Evolutionary conservation across 2,888 invertebrate genomes (phyloP), one percentile per base, ranked within the genome.

Genomic region (Lordiphosa andalusiaca): DNA sequence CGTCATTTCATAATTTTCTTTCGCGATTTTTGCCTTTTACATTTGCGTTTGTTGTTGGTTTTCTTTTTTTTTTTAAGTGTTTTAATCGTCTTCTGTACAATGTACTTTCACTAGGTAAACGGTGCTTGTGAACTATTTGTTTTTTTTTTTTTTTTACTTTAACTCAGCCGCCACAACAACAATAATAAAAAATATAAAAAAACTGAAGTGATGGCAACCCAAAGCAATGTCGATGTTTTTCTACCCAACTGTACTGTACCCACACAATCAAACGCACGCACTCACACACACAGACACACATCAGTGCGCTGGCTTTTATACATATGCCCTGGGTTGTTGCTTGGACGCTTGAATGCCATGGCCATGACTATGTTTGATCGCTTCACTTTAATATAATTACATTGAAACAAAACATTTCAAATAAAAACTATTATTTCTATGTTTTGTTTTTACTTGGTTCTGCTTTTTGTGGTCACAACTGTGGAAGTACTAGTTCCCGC

Each of bases 211-310:
- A 39, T 38, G 47, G 40, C 48, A 25, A 48, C 61, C 71, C 66
- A 71, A 47, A 63, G 61, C 66, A 63, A 69, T 72, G 76, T 64
- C 62, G 57, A 63, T 65, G 63, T 81, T 84, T 73, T 78, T 84
- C 69, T 82, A 78, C 78, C 78, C 78, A 78, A 78, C 78, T 78
- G 78, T 78, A 78, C 78, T 76, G 75, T 69, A 73, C 71, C 75
- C 72, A 73, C 63, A 66, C 57, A 72, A 10, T 30, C 65, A 72
- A 62, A 65, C 62, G 66, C 60, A 61, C 41, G n/a, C 40, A 16
- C 25, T 23, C 60, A 51, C 60, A 59, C 63, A 49, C 67, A 67
- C 64, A 66, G 51, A 54, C 30, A 48, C 53, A 49, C 67, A 42
- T 47, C 47, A 40, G 7, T 25, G 21, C 41, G 47, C 13, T 54